phyloP scores from a whole-genome alignment of 2,888 invertebrate species.

The Pelosia muscerda region DNA sequence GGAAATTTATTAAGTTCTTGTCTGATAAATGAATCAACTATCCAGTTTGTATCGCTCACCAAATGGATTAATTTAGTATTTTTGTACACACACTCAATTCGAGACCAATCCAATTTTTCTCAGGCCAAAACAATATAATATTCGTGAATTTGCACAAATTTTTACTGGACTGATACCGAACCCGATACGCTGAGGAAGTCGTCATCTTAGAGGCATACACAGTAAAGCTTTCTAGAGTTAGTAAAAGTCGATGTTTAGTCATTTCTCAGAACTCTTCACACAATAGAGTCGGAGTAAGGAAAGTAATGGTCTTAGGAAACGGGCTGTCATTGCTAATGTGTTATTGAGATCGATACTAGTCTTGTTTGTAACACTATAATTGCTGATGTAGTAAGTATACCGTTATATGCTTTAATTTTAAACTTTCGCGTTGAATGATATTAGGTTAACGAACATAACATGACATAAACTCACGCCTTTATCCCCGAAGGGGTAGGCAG shows the following conservation, averaged over 20 bases:
- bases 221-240: not conserved
- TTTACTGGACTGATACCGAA: too few species aligned
- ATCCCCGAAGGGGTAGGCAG: too few species aligned
- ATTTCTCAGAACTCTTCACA: not conserved
- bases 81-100: not conserved
- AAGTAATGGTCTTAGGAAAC: constrained; percentile 40
- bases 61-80: constrained; percentile 21
- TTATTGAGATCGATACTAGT: constrained; percentile 28
- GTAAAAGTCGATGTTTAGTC: not conserved
- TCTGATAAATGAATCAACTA: constrained; percentile 35
- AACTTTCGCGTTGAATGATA: too few species aligned
- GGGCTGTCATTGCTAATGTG: constrained; percentile 38
- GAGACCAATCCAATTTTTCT: too few species aligned
- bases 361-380: not conserved
- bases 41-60: not conserved
- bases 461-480: too few species aligned
- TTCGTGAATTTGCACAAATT: too few species aligned
- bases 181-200: too few species aligned
- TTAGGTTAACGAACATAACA: too few species aligned
- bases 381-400: not conserved
- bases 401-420: too few species aligned
- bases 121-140: too few species aligned
- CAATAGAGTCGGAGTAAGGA: constrained; percentile 26
- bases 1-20: constrained; percentile 37
- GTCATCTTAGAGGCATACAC: not conserved